Percentiles rank a stretch among this genome's conserved stretches.
Conservation (phyloP, 1,140 invertebrate species). For the Zaprionus nigranus region DNA sequence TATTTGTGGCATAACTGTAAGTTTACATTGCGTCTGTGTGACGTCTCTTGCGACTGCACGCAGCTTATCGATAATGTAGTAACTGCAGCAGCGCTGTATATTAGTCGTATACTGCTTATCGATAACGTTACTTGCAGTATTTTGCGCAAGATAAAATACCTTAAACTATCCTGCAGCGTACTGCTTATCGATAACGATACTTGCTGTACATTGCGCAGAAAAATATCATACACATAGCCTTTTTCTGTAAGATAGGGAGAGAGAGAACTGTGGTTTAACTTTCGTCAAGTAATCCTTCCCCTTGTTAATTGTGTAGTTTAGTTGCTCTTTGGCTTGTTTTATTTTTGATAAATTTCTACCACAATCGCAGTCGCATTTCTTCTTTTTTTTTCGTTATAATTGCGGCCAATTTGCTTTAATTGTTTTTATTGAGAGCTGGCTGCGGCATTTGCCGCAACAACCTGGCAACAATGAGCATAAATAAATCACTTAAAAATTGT, state of each 20-base stretch:
- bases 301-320: neutral
- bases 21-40: neutral
- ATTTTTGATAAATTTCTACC: neutral
- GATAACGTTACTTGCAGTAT: neutral
- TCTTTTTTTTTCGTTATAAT: conserved; percentile 46
- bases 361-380: neutral
- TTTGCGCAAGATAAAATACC: neutral
- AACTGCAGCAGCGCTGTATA: neutral
- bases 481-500: conserved; percentile 74
- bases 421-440: conserved; percentile 66
- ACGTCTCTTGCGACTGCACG: neutral
- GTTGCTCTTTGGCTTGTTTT: neutral
- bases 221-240: too few relatives aligned
- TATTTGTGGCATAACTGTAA: neutral
- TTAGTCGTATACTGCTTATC: neutral
- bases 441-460: conserved; percentile 16
- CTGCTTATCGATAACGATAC: too few relatives aligned
- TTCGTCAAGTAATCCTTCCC: neutral
- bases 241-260: neutral
- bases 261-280: neutral
- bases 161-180: too few relatives aligned
- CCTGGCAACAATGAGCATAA: conserved; percentile 61
- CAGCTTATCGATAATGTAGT: neutral
- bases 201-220: too few relatives aligned
- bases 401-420: conserved; percentile 70